Evolutionary conservation across 2,797 vertebrate genomes (phyloP).

Genomic region (Todus mexicanus): DNA sequence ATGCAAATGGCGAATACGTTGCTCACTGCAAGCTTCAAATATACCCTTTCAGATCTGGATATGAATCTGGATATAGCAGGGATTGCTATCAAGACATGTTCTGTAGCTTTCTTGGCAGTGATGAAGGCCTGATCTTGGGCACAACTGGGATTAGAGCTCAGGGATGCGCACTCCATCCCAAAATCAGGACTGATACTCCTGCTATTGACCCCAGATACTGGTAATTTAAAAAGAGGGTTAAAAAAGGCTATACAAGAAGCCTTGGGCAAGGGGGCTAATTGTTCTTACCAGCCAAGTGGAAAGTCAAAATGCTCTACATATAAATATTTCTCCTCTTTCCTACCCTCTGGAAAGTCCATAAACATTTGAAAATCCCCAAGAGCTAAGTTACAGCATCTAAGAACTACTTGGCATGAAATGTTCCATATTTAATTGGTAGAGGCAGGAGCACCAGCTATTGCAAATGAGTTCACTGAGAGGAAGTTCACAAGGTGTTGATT

Average conservation of each 20-base stretch:
- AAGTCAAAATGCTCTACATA: conserved; percentile 39
- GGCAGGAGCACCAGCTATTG: background rate
- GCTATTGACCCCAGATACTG: background rate
- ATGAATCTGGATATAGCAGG: background rate
- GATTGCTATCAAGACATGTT: background rate
- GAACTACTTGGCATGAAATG: conserved; percentile 3
- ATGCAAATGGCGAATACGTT: background rate
- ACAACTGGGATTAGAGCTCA: background rate
- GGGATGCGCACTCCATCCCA: background rate
- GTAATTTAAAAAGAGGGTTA: background rate
- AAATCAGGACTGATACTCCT: background rate
- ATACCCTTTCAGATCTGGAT: background rate
- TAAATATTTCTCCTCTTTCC: conserved; percentile 56
- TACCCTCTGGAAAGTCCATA: conserved; percentile 62
- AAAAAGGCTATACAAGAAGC: background rate
- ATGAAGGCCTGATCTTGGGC: background rate
- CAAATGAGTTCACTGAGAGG: background rate
- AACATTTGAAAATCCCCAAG: conserved; percentile 46
- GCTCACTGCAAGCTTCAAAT: background rate
- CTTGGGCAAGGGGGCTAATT: conserved; percentile 41
- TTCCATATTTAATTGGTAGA: background rate
- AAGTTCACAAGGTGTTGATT: background rate
- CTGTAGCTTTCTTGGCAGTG: background rate
- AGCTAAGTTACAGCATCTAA: conserved; percentile 28
- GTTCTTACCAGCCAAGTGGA: conserved; percentile 30